Evolutionary conservation across 2,113 vertebrate species (phyloP), one percentile per base, ranked within the genome.

Genomic region (Hoplias malabaricus): DNA sequence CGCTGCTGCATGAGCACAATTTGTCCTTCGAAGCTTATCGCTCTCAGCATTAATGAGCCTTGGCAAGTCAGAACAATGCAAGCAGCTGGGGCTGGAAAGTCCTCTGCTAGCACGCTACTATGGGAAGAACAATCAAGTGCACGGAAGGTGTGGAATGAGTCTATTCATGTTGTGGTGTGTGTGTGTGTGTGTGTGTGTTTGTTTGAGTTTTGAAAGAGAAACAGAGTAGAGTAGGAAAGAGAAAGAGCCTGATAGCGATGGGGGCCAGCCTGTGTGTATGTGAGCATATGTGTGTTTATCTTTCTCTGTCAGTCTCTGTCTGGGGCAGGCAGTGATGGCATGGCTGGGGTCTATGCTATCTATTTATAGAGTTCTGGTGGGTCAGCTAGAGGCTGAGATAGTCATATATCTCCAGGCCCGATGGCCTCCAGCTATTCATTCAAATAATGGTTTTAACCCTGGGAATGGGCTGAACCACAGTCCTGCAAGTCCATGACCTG

Each of bases 391-490:
- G 88, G 84, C 89, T 91, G 87, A 92, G 93, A 93, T 92, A 93
- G 93, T 92, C 91, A 87, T 96, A 93, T 96, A 94, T 95, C 92
- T 95, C 92, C 93, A 93, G 92, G 92, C 91, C 93, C 72, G 92
- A 91, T 90, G 89, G 86, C 88, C 89, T 92, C 87, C 79, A 94
- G 92, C 94, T 93, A 94, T 98, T 96, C 93, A 96, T 96, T 96
- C 91, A 93, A 93, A 95, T 95, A 95, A 98, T 95, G 92, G 94
- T 93, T 95, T 94, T 96, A 97, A 98, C 94, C 94, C 95, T 96
- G 95, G 94, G 94, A 97, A 96, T 93, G 94, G 95, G 93, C 93
- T 93, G 92, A 95, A 96, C 94, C 93, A 93, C 84, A 89, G 93
- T 92, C 36, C 90, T 94, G 89, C 89, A 89, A 94, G 94, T 93